These are phyloP conservation scores for Pachyrhynchus sulphureomaculatus DNA, from an alignment of 1,140 invertebrate species.

Conservation along the genomic window DNA sequence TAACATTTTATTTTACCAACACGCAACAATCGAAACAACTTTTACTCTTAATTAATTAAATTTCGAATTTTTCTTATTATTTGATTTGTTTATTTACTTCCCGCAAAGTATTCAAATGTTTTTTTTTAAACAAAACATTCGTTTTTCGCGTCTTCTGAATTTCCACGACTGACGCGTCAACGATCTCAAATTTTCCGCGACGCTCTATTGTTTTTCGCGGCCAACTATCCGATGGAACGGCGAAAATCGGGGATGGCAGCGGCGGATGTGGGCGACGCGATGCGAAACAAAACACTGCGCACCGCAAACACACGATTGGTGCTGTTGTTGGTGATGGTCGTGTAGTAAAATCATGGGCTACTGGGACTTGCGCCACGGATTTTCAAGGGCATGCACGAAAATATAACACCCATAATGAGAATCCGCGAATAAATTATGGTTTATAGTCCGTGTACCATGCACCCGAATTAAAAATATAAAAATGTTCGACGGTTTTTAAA, in stretches of 20 bases:
- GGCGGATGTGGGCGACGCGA: constrained; percentile 1
- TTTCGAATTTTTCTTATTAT: too few relatives aligned
- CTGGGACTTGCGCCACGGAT: constrained; percentile 22
- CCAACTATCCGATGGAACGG: constrained; percentile 2
- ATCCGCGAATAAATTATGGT: constrained; percentile 5
- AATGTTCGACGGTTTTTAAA: too few relatives aligned
- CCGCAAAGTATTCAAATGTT: too few relatives aligned
- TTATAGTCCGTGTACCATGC: background rate
- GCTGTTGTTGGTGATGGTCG: constrained; percentile 17
- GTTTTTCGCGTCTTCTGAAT: too few relatives aligned
- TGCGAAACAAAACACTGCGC: constrained; percentile 25
- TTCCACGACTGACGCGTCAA: background rate
- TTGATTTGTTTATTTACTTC: too few relatives aligned
- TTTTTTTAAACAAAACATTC: too few relatives aligned
- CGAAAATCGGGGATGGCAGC: constrained; percentile 14
- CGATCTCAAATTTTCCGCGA: constrained; percentile 4
- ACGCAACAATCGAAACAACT: too few relatives aligned
- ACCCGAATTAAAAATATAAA: background rate
- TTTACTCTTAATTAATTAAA: too few relatives aligned
- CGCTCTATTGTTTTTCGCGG: constrained; percentile 16
- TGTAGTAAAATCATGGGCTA: constrained; percentile 23
- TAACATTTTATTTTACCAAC: too few relatives aligned
- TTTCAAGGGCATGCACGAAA: constrained; percentile 28
- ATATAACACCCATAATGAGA: constrained; percentile 26
- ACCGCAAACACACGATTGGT: constrained; percentile 5